Base-by-base conservation (phyloP, 2,888 invertebrate species). In the Aleiodes leptofemur region DNA sequence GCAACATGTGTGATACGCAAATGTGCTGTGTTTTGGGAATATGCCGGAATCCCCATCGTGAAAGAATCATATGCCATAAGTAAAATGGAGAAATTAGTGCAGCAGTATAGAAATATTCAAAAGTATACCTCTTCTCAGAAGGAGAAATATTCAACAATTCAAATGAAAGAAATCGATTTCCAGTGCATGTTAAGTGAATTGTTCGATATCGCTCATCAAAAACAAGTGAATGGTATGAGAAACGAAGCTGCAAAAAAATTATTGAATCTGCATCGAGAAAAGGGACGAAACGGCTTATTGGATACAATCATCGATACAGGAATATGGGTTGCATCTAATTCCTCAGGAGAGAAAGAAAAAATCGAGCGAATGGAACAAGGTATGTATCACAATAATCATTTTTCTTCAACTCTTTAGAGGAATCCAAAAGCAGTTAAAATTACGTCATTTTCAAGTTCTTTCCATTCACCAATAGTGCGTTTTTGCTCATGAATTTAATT, bases 121-220 rank as follows among this genome's bases (percentile, higher is more conserved):
- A 56, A 23, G 7, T 29, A 56, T 23, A 29, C 29, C 11, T 0
- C 56, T 3, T 7, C 3, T 23, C 38, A 8, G 6, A 38, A 38
- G 38, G 8, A 38, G 8, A 38, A 38, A 38, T 38, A 38, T 38
- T 5, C 3, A 38, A 3, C 4, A 38, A 0, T 3, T 5, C 38
- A 38, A 38, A 8, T 38, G 8, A 8, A 38, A 38, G 38, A 38
- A 38, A 38, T 16, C 8, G 9, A 56, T 23, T 56, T 8, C 16
- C 14, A 8, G 29, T 56, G 23, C 29, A 2, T 3, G 29, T 23
- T 56, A 29, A 29, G 16, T 14, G 16, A 56, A 11, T 14, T 56
- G 11, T 56, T 56, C 6, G 56, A 56, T 29, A 56, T 56, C 29
- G 56, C 56, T 56, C 56, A 23, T 56, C 29, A 56, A 56, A 23